Evolutionary conservation across 2,888 invertebrate genomes (phyloP).

Genomic region (Epistrophe grossulariae): DNA sequence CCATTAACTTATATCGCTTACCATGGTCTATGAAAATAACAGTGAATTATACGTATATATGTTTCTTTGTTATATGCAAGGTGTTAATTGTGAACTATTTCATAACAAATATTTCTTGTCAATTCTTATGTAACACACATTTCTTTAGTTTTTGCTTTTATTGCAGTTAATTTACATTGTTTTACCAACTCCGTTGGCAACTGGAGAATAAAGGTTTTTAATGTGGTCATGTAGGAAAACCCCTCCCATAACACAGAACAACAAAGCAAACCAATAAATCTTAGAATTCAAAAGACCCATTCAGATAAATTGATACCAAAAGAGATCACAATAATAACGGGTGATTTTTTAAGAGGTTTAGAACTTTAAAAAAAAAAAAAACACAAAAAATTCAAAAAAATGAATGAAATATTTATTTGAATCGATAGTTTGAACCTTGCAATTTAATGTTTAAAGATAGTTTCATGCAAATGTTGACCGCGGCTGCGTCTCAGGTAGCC

Average conservation of each 20-base stretch:
- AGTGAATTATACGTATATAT: constrained; percentile 7
- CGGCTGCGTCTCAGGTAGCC: too few relatives aligned
- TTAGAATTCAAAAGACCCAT: constrained; percentile 5
- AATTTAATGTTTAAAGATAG: too few relatives aligned
- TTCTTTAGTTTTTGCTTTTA: constrained; percentile 14
- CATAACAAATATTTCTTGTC: constrained; percentile 30
- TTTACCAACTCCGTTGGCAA: not conserved
- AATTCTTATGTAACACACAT: constrained; percentile 20
- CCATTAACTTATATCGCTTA: constrained; percentile 5
- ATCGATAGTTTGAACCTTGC: too few relatives aligned
- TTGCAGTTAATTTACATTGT: constrained; percentile 7
- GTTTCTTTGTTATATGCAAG: constrained; percentile 2
- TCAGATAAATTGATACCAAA: constrained; percentile 22
- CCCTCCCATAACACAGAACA: constrained; percentile 33
- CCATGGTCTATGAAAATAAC: not conserved
- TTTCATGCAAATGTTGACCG: too few relatives aligned
- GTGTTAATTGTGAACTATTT: constrained; percentile 59
- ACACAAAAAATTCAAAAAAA: too few relatives aligned
- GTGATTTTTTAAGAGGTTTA: too few relatives aligned
- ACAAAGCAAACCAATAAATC: constrained; percentile 34
- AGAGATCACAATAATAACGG: constrained; percentile 14
- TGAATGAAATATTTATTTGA: too few relatives aligned
- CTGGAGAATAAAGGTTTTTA: not conserved
- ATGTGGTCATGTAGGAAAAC: constrained; percentile 6
- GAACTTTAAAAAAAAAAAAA: too few relatives aligned